These are phyloP conservation scores for Menidia menidia DNA, from an alignment of 2,797 vertebrate genomes.

Conservation along the genomic window DNA sequence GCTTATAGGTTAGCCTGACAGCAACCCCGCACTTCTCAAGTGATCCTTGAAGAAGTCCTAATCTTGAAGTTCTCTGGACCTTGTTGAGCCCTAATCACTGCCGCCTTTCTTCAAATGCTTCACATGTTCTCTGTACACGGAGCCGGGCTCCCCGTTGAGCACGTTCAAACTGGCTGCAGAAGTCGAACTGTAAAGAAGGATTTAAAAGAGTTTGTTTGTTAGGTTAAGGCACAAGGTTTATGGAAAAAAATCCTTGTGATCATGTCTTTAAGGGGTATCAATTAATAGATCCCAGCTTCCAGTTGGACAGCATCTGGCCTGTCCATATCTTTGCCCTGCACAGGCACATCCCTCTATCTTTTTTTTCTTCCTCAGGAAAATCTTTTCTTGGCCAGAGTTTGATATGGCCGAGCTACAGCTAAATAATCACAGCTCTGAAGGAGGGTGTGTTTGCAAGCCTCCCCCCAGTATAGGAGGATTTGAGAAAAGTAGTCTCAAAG, in stretches of 20 bases:
- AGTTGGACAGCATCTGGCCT: constrained; percentile 50
- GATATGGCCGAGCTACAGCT: constrained; percentile 58
- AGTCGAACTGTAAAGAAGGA: constrained; percentile 14
- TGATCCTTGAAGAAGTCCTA: constrained; percentile 52
- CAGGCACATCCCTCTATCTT: constrained; percentile 40
- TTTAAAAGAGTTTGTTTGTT: constrained; percentile 28
- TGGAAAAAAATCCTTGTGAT: constrained; percentile 34
- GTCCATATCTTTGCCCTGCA: constrained; percentile 58
- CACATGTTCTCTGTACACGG: constrained; percentile 30
- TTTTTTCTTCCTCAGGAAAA: constrained; percentile 44
- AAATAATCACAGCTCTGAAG: constrained; percentile 63
- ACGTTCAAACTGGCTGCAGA: constrained; percentile 53
- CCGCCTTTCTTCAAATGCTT: constrained; percentile 35
- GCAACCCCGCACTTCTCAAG: constrained; percentile 37
- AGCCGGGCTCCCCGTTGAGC: constrained; percentile 30
- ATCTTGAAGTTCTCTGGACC: constrained; percentile 57
- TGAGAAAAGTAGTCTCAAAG: constrained; percentile 56
- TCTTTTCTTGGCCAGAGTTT: constrained; percentile 56
- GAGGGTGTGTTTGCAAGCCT: constrained; percentile 43
- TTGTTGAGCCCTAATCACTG: constrained; percentile 40
- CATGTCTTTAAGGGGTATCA: constrained; percentile 47
- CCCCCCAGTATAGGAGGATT: constrained; percentile 59
- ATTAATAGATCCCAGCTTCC: constrained; percentile 50
- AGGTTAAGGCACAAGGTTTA: constrained; percentile 30
- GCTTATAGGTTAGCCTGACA: constrained; percentile 30